These are phyloP conservation scores for Athene cunicularia DNA, from an alignment of 2,113 vertebrate genomes.

Conservation along the genomic window DNA sequence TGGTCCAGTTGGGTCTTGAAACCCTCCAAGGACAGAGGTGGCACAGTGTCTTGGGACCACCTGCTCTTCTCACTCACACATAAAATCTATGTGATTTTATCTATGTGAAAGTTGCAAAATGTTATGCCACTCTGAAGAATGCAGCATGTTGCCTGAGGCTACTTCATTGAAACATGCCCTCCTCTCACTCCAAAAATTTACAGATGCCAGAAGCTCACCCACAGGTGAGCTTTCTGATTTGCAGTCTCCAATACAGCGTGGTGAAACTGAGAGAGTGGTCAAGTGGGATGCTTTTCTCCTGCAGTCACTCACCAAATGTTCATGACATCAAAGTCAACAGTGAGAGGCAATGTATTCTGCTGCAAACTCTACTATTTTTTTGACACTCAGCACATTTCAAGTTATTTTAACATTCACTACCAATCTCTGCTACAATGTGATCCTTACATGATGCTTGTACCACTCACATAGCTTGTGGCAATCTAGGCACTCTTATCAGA, in stretches of 20 bases:
- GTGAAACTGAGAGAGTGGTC: not conserved
- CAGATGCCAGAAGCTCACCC: not conserved
- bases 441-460: not conserved
- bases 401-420: not conserved
- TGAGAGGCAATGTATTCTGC: not conserved
- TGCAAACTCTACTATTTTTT: not conserved
- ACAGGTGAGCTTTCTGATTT: not conserved
- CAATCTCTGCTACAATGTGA: not conserved
- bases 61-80: not conserved
- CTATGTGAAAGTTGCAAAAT: not conserved
- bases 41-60: not conserved
- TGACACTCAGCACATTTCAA: not conserved
- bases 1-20: not conserved
- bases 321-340: not conserved
- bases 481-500: not conserved
- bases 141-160: not conserved
- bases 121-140: not conserved
- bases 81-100: not conserved
- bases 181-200: not conserved
- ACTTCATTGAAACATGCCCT: not conserved
- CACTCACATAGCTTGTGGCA: not conserved
- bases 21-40: not conserved
- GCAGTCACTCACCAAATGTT: not conserved
- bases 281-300: not conserved
- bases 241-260: not conserved